Evolutionary conservation across 2,797 vertebrate species (phyloP).

Genomic region (Glyptemys insculpta): DNA sequence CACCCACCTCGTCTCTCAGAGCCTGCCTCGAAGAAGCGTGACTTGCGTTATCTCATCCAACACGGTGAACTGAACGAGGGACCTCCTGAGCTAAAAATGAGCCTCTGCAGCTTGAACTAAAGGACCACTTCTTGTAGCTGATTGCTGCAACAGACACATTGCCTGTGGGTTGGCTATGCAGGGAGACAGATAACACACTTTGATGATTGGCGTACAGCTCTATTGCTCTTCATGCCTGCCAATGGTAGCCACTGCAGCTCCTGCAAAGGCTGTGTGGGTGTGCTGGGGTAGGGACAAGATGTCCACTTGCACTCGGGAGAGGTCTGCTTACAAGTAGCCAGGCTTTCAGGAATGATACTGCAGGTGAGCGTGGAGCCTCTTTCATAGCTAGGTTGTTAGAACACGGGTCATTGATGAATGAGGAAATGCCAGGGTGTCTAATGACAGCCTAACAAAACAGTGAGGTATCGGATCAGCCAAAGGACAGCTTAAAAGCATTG

Average conservation of each 20-base stretch:
- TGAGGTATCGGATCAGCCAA: background rate
- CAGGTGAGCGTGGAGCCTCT: background rate
- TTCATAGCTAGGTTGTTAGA: background rate
- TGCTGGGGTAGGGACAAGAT: background rate
- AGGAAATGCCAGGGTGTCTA: background rate
- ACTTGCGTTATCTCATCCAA: background rate
- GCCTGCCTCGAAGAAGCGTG: background rate
- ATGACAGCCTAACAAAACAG: background rate
- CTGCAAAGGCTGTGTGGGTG: background rate
- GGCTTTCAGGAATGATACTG: background rate
- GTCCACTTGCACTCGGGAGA: background rate
- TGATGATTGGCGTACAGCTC: no score
- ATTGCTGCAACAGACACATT: background rate
- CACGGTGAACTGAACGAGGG: background rate
- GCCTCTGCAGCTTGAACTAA: background rate
- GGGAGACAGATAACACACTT: fast-evolving
- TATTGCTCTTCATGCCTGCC: background rate
- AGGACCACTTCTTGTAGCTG: background rate
- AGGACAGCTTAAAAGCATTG: background rate
- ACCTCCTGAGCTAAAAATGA: background rate
- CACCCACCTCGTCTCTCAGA: background rate
- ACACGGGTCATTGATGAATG: background rate
- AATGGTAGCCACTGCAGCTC: background rate
- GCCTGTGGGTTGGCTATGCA: background rate
- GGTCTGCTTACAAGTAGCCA: background rate